phyloP scores from a whole-genome alignment of 2,113 vertebrate genomes.

The Lutjanus erythropterus region DNA sequence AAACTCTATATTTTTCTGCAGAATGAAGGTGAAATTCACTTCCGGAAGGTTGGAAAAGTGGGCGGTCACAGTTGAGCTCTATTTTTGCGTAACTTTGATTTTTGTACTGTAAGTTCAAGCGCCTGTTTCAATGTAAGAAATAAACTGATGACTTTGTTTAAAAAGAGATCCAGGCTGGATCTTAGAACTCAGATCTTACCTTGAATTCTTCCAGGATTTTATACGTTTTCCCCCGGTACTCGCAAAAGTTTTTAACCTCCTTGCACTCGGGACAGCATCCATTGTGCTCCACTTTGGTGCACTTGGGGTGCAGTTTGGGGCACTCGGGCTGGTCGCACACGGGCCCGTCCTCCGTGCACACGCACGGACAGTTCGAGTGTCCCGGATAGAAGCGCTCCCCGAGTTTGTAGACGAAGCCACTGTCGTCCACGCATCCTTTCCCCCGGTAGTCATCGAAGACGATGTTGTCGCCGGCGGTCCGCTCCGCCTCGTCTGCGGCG shows the following conservation, averaged over 20 bases:
- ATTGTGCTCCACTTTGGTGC: slow-evolving; percentile 99
- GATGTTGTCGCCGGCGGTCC: slow-evolving; percentile 91
- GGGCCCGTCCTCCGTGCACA: slow-evolving; percentile 98
- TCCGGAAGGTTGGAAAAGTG: too few species aligned
- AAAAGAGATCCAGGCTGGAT: not conserved
- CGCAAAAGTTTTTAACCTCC: slow-evolving; percentile 99
- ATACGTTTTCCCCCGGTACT: slow-evolving; percentile 97
- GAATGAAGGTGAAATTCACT: too few species aligned
- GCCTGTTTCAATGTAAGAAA: not conserved
- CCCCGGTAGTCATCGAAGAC: slow-evolving; percentile 99
- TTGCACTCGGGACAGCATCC: slow-evolving; percentile 99
- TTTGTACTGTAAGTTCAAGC: too few species aligned
- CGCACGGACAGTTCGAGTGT: slow-evolving; percentile 98
- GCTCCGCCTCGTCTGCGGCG: slow-evolving; percentile 93
- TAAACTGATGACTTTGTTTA: too few species aligned
- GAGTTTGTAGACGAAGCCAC: slow-evolving; percentile 98
- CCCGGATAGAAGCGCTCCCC: slow-evolving; percentile 98
- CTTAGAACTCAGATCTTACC: slow-evolving; percentile 85
- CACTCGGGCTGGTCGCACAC: slow-evolving; percentile 99
- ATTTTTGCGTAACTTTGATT: too few species aligned
- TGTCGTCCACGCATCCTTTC: slow-evolving; percentile 99
- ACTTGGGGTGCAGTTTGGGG: slow-evolving; percentile 98
- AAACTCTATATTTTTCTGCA: too few species aligned
- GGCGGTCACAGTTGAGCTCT: too few species aligned
- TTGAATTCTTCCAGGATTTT: slow-evolving; percentile 99